Conservation (phyloP, 2,888 invertebrate species). For the Andrena bucephala region DNA sequence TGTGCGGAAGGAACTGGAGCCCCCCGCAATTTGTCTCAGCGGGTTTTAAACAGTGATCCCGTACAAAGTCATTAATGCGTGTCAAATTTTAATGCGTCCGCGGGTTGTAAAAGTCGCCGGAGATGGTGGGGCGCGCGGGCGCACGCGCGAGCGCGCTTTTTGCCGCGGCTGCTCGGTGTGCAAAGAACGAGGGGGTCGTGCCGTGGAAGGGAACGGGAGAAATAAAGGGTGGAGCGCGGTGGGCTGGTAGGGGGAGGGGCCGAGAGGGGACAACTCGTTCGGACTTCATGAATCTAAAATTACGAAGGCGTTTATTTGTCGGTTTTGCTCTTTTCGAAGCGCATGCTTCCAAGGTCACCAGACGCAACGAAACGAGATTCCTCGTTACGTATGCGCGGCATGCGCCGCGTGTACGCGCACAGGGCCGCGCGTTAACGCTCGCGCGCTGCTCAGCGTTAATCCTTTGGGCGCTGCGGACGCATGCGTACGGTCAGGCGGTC, state of each 20-base stretch:
- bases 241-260: background rate
- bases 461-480: background rate
- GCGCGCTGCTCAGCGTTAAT: background rate
- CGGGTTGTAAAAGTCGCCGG: slow-evolving; percentile 13
- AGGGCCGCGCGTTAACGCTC: slow-evolving; percentile 34
- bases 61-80: slow-evolving; percentile 15
- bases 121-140: background rate
- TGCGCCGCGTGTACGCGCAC: slow-evolving; percentile 37
- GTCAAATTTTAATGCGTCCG: slow-evolving; percentile 7
- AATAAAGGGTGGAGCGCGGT: background rate
- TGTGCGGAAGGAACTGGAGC: background rate
- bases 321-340: slow-evolving; percentile 56
- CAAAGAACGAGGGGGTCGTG: background rate
- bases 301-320: slow-evolving; percentile 63
- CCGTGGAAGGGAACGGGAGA: background rate
- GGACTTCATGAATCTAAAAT: slow-evolving; percentile 61
- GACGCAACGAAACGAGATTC: slow-evolving; percentile 67
- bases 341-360: slow-evolving; percentile 57
- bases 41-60: background rate
- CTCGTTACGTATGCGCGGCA: slow-evolving; percentile 61
- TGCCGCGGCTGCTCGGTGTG: background rate
- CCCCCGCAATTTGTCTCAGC: background rate
- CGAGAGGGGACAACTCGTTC: slow-evolving; percentile 33
- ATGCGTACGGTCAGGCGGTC: background rate
- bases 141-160: background rate